phyloP scores from a whole-genome alignment of 2,113 vertebrate species.

The Syngnathus typhle region DNA sequence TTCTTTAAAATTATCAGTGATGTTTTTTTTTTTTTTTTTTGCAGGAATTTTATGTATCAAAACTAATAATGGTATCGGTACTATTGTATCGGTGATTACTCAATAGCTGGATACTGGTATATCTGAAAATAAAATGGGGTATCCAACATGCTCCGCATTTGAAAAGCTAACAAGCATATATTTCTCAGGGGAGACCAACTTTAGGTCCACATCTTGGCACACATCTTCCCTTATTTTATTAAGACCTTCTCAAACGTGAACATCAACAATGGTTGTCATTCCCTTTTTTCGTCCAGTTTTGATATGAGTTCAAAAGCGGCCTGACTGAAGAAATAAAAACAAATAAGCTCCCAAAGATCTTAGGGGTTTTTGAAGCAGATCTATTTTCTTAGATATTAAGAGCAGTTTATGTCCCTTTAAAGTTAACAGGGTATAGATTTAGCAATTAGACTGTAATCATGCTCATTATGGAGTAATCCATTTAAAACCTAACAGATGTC shows the following conservation, averaged over 20 bases:
- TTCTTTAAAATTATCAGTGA: too few species aligned
- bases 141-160: slow-evolving; percentile 36
- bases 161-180: slow-evolving; percentile 45
- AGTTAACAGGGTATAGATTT: slow-evolving; percentile 75
- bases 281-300: slow-evolving; percentile 7
- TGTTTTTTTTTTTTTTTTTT: too few species aligned
- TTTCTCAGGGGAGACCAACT: slow-evolving; percentile 48
- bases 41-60: too few species aligned
- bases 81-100: too few species aligned
- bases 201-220: slow-evolving; percentile 28
- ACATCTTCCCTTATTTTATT: slow-evolving; percentile 1
- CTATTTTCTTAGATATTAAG: slow-evolving; percentile 76
- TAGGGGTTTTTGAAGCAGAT: slow-evolving; percentile 63
- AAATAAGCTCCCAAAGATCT: slow-evolving; percentile 35
- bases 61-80: too few species aligned
- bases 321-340: slow-evolving; percentile 26
- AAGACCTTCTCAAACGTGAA: not conserved
- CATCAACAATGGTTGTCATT: not conserved
- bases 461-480: slow-evolving; percentile 77
- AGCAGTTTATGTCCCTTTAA: slow-evolving; percentile 71
- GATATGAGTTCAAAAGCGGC: slow-evolving; percentile 15
- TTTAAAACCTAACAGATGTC: slow-evolving; percentile 80
- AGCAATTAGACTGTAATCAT: slow-evolving; percentile 76
- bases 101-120: too few species aligned
- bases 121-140: too few species aligned